These are phyloP conservation scores for Staurois parvus DNA, from an alignment of 2,797 vertebrate species.

Conservation along the genomic window DNA sequence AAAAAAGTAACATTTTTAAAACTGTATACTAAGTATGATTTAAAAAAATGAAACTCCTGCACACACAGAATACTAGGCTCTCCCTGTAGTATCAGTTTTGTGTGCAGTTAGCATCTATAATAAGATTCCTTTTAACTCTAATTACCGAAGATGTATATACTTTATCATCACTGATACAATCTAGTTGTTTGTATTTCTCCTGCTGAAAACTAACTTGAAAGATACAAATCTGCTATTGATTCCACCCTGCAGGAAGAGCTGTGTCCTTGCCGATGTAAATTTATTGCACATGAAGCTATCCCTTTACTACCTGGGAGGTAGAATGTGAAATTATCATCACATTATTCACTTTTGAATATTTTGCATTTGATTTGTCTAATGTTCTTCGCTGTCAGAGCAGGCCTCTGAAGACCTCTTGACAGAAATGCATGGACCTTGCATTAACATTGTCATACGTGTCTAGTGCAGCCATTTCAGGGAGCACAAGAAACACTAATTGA, in stretches of 20 bases:
- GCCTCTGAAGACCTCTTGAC: neutral
- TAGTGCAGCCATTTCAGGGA: neutral
- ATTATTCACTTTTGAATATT: neutral
- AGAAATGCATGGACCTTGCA: neutral
- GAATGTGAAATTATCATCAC: neutral
- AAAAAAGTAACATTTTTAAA: no score
- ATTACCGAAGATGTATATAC: neutral
- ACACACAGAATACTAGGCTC: no score
- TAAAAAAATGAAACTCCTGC: no score
- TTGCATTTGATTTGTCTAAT: neutral
- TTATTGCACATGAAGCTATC: conserved; percentile 12
- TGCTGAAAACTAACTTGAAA: conserved; percentile 3
- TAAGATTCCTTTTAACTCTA: neutral
- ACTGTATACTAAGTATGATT: no score
- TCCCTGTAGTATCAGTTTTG: no score
- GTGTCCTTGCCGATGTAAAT: neutral
- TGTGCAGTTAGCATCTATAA: no score
- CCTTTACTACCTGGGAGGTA: neutral
- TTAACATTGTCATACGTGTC: conserved; percentile 11
- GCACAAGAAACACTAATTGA: conserved; percentile 10
- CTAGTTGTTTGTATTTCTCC: neutral
- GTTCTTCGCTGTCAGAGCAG: neutral
- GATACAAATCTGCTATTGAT: conserved; percentile 17
- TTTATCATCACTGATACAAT: neutral
- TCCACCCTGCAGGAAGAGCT: neutral